Evolutionary conservation across 2,888 invertebrate species (phyloP).

Genomic region (Quadroppia sp.): DNA sequence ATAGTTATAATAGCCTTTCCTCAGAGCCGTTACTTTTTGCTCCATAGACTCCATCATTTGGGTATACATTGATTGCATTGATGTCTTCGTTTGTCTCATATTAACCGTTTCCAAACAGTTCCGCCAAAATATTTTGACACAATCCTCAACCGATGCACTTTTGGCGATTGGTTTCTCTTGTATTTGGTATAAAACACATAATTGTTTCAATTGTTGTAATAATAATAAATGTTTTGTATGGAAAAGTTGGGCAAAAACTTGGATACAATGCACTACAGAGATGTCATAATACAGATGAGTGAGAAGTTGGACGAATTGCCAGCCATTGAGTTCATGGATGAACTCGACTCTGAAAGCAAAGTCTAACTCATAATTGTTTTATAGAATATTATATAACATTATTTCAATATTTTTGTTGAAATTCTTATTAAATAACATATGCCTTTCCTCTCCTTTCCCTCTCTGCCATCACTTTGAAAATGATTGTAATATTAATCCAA

Average conservation of each 20-base stretch:
- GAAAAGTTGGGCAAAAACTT: conserved; percentile 68
- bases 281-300: conserved; percentile 43
- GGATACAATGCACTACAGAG: conserved; percentile 77
- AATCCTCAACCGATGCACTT: conserved; percentile 42
- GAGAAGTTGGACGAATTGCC: conserved; percentile 41
- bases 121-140: conserved; percentile 45
- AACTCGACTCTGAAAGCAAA: not conserved
- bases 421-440: too few species aligned
- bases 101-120: not conserved
- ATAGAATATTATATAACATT: not conserved
- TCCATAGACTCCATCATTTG: conserved; percentile 55
- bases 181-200: conserved; percentile 41
- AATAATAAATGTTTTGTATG: not conserved
- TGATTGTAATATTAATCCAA: too few species aligned
- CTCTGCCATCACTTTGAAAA: too few species aligned
- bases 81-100: not conserved
- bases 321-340: not conserved
- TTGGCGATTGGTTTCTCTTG: conserved; percentile 48
- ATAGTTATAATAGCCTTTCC: conserved; percentile 41
- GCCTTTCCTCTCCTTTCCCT: too few species aligned
- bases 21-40: conserved; percentile 33
- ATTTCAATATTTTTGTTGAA: too few species aligned
- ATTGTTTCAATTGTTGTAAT: not conserved
- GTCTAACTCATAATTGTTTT: not conserved
- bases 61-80: not conserved